Evolutionary conservation across 2,113 vertebrate species (phyloP).

Genomic region (Colinus virginianus): DNA sequence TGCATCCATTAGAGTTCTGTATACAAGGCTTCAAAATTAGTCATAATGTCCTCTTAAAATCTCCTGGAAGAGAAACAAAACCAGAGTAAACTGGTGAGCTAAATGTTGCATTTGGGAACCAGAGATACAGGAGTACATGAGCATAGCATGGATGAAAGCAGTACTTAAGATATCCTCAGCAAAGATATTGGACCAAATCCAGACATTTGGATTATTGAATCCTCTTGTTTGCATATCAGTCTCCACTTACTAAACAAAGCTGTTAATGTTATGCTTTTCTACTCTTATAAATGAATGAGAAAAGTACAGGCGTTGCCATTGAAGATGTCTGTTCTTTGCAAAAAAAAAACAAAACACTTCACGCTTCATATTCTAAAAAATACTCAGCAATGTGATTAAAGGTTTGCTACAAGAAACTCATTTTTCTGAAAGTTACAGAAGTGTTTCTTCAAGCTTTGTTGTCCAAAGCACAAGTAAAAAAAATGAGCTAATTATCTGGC

Average conservation of each 20-base stretch:
- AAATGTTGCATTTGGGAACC: background rate
- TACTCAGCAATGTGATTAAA: background rate
- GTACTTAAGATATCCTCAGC: background rate
- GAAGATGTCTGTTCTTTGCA: background rate
- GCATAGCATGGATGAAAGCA: background rate
- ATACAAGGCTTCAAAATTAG: background rate
- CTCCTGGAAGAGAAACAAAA: background rate
- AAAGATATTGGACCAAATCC: background rate
- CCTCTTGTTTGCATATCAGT: background rate
- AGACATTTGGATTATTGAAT: background rate
- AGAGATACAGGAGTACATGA: background rate
- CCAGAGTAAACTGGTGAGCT: background rate
- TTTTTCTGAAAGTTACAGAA: constrained; percentile 27
- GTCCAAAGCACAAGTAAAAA: constrained; percentile 14
- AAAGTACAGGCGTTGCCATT: background rate
- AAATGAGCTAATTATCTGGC: constrained; percentile 16
- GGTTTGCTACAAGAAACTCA: background rate
- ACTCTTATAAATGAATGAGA: background rate
- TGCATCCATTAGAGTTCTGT: background rate
- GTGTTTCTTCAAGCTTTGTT: constrained; percentile 34
- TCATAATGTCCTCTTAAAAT: background rate
- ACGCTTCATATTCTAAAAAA: background rate
- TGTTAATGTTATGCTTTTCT: background rate
- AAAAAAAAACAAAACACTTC: background rate
- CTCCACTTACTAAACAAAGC: constrained; percentile 3